Percentiles rank a stretch among this genome's conserved stretches.
phyloP scores from a whole-genome alignment of 2,888 invertebrate genomes.

The Drosophila paracracens region DNA sequence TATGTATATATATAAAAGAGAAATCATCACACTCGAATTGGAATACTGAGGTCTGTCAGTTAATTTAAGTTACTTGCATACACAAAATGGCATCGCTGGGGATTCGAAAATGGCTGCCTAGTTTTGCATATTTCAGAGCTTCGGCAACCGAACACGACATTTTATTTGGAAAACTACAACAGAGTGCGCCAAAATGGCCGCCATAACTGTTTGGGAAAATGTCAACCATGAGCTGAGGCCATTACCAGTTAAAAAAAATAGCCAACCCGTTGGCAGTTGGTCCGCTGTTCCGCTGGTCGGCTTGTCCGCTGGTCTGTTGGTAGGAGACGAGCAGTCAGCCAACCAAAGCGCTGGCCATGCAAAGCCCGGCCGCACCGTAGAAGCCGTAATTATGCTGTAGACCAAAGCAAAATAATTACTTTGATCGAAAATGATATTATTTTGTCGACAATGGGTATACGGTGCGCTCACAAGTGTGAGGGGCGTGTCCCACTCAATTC shows the following conservation, averaged over 20 bases:
- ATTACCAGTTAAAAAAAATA: constrained; percentile 38
- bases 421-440: constrained; percentile 81
- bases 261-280: constrained; percentile 17
- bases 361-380: constrained; percentile 39
- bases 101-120: constrained; percentile 42
- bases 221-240: constrained; percentile 71
- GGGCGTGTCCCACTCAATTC: constrained; percentile 53
- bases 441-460: constrained; percentile 66
- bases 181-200: constrained; percentile 65
- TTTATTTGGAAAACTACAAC: constrained; percentile 62
- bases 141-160: constrained; percentile 64
- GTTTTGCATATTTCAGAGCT: constrained; percentile 73
- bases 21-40: not conserved
- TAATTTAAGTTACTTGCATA: not conserved
- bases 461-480: constrained; percentile 44
- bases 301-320: constrained; percentile 31
- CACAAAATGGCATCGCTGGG: constrained; percentile 28
- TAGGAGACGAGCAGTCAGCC: constrained; percentile 57
- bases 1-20: not conserved
- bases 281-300: constrained; percentile 4
- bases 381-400: constrained; percentile 79
- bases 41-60: not conserved
- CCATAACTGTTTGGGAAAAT: constrained; percentile 59
- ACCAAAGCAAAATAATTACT: constrained; percentile 81
- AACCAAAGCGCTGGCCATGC: constrained; percentile 73